Evolutionary conservation across 2,113 vertebrate genomes (phyloP).

Genomic region (Nothobranchius furzeri): DNA sequence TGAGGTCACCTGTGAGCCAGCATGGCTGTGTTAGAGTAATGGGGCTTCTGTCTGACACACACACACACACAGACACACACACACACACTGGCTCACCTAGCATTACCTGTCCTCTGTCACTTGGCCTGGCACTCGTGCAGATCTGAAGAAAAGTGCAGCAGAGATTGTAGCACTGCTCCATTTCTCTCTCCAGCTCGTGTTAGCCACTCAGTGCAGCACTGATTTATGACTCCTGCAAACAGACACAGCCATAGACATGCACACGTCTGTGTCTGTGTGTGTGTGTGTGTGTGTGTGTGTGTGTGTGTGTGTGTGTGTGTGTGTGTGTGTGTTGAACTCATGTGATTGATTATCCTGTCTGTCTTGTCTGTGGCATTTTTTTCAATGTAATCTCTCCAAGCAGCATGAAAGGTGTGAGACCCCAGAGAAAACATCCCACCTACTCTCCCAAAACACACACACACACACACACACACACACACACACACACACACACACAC

Average conservation of each 20-base stretch:
- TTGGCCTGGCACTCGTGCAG: conserved; percentile 41
- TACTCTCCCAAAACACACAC: too few species aligned
- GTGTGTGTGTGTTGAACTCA: conserved; percentile 40
- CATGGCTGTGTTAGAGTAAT: conserved; percentile 70
- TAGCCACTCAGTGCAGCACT: conserved; percentile 59
- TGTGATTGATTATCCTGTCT: conserved; percentile 81
- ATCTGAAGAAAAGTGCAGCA: conserved; percentile 34
- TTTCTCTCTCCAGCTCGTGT: conserved; percentile 56
- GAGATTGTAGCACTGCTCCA: conserved; percentile 46
- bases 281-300: conserved; percentile 18
- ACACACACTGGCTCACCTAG: conserved; percentile 41
- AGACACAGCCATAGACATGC: conserved; percentile 66
- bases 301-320: conserved; percentile 21
- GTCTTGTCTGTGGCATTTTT: conserved; percentile 77
- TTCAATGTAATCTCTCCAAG: conserved; percentile 68
- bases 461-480: neutral
- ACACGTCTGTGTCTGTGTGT: conserved; percentile 9
- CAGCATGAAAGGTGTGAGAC: conserved; percentile 74
- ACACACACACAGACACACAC: conserved; percentile 7
- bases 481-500: neutral
- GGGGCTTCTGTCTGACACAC: conserved; percentile 61
- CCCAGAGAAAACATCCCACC: conserved; percentile 44
- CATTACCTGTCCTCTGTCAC: conserved; percentile 57
- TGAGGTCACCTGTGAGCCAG: conserved; percentile 68
- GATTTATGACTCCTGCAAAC: conserved; percentile 78